phyloP scores from a whole-genome alignment of 53 echinoderm and acorn worm species.

The Apostichopus leukothele region DNA sequence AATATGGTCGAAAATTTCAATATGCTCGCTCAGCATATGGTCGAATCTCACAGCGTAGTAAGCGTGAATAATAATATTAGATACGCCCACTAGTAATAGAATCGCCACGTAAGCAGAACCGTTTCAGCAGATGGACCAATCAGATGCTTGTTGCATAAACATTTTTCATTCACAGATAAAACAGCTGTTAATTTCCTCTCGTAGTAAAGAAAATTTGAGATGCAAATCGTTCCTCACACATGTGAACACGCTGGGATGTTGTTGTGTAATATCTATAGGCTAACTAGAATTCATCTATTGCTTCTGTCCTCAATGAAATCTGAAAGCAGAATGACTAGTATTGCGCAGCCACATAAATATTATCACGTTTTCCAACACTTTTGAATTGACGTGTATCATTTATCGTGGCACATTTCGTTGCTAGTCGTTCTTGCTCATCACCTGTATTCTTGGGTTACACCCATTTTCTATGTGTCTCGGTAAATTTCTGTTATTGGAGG shows the following conservation, averaged over 20 bases:
- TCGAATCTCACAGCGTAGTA: neutral
- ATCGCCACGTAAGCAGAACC: constrained; percentile 41
- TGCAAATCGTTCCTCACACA: neutral
- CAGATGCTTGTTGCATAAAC: constrained; percentile 7
- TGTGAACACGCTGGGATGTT: too few species aligned
- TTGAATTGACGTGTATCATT: neutral
- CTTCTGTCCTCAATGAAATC: neutral
- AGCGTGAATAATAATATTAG: neutral
- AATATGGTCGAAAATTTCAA: neutral
- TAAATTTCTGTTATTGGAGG: too few species aligned
- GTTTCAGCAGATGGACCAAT: neutral
- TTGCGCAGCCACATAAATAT: neutral
- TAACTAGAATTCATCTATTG: neutral
- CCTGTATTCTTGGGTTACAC: too few species aligned
- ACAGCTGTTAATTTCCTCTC: constrained; percentile 26
- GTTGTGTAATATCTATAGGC: neutral
- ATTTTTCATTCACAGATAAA: constrained; percentile 24
- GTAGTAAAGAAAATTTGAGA: neutral
- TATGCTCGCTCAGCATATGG: constrained; percentile 33
- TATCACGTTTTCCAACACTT: neutral
- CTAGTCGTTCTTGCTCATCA: too few species aligned
- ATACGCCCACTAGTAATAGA: neutral
- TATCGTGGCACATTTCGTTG: neutral
- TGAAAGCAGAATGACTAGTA: neutral
- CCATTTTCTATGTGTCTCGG: too few species aligned